Percentiles rank a stretch among this genome's conserved stretches.
phyloP scores from a whole-genome alignment of 2,888 invertebrate species.

The Monochamus alternatus region DNA sequence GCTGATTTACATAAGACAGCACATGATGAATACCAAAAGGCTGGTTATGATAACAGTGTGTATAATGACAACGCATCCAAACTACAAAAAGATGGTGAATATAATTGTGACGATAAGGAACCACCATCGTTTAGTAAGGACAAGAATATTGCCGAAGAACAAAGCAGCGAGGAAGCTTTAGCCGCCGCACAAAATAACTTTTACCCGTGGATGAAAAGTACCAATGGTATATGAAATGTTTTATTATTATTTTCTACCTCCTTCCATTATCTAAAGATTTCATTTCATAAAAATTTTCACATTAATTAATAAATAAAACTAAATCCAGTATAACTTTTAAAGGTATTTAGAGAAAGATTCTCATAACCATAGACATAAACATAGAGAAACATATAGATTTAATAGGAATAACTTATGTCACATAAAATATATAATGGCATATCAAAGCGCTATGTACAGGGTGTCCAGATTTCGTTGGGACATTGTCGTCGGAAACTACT shows the following conservation, averaged over 20 bases:
- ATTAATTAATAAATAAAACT: too few relatives aligned
- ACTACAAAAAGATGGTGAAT: constrained; percentile 70
- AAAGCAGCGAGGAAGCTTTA: constrained; percentile 44
- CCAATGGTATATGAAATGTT: constrained; percentile 68
- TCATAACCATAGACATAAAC: too few relatives aligned
- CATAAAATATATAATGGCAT: too few relatives aligned
- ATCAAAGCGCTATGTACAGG: too few relatives aligned
- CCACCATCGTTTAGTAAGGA: constrained; percentile 73
- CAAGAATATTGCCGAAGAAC: constrained; percentile 52
- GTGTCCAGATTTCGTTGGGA: too few relatives aligned
- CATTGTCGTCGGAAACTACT: too few relatives aligned
- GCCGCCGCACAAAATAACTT: constrained; percentile 54
- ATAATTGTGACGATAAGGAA: constrained; percentile 67
- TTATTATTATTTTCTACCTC: constrained; percentile 3
- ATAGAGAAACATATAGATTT: too few relatives aligned
- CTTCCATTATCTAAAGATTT: too few relatives aligned
- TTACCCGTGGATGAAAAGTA: constrained; percentile 77
- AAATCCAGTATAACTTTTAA: too few relatives aligned
- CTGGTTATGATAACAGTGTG: constrained; percentile 59
- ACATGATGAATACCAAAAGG: constrained; percentile 58
- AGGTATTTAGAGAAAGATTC: too few relatives aligned
- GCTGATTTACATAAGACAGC: constrained; percentile 54
- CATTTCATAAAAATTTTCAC: too few relatives aligned
- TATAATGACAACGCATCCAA: constrained; percentile 33
- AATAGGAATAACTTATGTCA: too few relatives aligned